Evolutionary conservation across 2,888 invertebrate genomes (phyloP), one percentile per base, ranked within the genome.

Genomic region (Rapana venosa): DNA sequence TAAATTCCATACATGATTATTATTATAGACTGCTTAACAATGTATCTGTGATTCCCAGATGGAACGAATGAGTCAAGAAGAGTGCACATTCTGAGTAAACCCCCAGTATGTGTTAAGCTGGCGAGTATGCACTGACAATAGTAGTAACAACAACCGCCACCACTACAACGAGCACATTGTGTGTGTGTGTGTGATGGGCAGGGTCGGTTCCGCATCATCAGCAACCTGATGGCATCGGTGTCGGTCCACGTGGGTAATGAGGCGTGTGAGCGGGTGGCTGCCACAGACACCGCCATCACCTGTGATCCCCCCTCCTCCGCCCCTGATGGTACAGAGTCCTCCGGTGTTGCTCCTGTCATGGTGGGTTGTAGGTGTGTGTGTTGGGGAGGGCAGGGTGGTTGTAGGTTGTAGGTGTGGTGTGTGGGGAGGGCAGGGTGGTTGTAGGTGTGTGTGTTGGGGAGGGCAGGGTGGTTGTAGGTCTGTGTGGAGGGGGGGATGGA

Each of bases 201-300:
- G 97, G 98, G 99, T 35, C 98, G 98, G 94, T 98, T 99, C 97
- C 97, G 99, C 92, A 98, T 98, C 96, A 97, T 98, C 89, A 98
- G 98, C 66, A 93, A 93, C 0, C 90, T 94, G 61, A 93, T 94
- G 87, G 91, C 93, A 20, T 93, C 94, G 86, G 93, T 94, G 61
- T 91, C 91, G 26, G 94, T 95, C 74, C 92, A 91, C 66, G 94
- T 95, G 26, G 95, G 95, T n/a, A 92, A 92, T 20, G 92, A 92
- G n/a, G 61, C 89, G 13, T 95, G 95, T 91, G 87, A 36, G 20
- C 91, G 93, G 74, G 93, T 92, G 2, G 91, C 92, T 15, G 92
- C 94, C 2, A 93, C 93, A 8, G 94, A 94, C 61, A 90, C 91
- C 0, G 92, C 93, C 56, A 91, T 95, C 61, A 94, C 93, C 30